Evolutionary conservation across 2,113 vertebrate genomes (phyloP).

Genomic region (Nicator chloris): DNA sequence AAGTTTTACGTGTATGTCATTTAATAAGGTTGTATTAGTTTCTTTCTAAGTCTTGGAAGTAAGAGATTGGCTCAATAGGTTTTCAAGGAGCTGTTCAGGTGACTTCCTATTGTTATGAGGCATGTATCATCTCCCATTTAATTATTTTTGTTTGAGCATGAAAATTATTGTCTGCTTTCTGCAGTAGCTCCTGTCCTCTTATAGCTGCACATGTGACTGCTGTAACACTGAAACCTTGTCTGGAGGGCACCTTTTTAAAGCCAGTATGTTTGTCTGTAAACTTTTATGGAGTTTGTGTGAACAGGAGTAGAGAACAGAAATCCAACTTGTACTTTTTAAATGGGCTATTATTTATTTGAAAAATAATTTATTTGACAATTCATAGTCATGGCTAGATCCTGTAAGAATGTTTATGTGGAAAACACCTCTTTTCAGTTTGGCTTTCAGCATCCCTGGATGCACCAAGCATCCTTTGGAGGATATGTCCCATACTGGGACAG

Average conservation of each 20-base stretch:
- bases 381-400: neutral
- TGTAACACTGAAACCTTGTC: neutral
- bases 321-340: fast-evolving
- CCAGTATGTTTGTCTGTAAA: neutral
- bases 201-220: neutral
- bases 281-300: neutral
- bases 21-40: constrained; percentile 63
- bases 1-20: constrained; percentile 65
- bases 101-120: constrained; percentile 38
- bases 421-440: neutral
- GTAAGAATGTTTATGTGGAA: neutral
- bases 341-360: neutral
- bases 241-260: neutral
- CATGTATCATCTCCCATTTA: neutral
- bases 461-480: neutral
- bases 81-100: constrained; percentile 56
- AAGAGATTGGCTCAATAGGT: constrained; percentile 57
- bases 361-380: neutral
- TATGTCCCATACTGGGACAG: neutral
- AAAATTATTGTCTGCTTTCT: neutral
- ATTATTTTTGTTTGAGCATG: constrained; percentile 59
- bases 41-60: constrained; percentile 60
- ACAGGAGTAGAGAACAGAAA: neutral
- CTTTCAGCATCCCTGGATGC: neutral
- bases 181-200: neutral